Evolutionary conservation across 2,113 vertebrate species (phyloP).

Genomic region (Saguinus imperator): DNA sequence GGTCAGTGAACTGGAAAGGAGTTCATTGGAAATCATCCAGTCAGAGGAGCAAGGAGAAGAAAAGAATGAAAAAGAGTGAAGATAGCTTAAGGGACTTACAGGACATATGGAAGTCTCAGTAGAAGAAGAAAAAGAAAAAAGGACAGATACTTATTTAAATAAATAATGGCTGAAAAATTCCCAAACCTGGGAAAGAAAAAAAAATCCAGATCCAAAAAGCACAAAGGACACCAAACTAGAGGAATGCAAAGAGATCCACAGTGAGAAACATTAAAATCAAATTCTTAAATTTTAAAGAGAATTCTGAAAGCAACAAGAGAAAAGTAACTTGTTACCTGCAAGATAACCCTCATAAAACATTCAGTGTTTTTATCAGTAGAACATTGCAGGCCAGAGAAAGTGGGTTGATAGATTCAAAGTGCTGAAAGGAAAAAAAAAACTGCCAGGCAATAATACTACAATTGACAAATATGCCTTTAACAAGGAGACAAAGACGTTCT

Average conservation of each 20-base stretch:
- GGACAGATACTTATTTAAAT: neutral
- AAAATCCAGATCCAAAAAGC: neutral
- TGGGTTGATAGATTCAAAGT: neutral
- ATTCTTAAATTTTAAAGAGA: neutral
- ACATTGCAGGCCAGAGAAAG: neutral
- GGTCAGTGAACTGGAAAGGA: neutral
- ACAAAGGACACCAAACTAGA: neutral
- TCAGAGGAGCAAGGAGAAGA: neutral
- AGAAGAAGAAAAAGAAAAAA: neutral
- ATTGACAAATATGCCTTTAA: neutral
- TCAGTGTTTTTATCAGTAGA: neutral
- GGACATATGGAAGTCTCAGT: neutral
- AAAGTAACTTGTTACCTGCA: neutral
- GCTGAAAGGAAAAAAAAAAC: neutral
- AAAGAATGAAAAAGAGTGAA: neutral
- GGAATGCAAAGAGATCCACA: neutral
- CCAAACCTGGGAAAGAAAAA: neutral
- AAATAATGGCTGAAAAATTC: neutral
- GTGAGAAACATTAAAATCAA: neutral
- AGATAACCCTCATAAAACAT: neutral
- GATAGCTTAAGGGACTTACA: neutral
- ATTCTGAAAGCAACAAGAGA: neutral
- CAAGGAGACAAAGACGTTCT: neutral
- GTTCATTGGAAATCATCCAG: neutral
- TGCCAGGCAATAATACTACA: neutral